Conservation (phyloP, 2,797 vertebrate genomes). For the Octomys mimax region DNA sequence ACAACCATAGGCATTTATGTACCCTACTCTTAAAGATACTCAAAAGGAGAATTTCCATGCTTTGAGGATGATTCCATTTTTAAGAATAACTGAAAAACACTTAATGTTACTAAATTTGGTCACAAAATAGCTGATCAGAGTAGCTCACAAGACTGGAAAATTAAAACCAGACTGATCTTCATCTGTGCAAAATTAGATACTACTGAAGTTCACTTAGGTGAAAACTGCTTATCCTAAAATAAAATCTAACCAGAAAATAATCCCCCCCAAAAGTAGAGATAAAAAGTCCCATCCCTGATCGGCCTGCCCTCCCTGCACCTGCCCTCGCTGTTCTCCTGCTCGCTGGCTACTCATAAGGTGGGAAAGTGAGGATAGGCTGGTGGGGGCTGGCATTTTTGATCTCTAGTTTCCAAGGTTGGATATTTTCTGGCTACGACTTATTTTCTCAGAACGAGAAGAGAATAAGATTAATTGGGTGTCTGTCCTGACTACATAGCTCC, state of each 20-base stretch:
- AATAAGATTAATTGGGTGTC: background rate
- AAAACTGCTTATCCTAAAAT: background rate
- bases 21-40: background rate
- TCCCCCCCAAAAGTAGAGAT: background rate
- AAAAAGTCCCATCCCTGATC: background rate
- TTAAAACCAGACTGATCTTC: background rate
- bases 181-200: background rate
- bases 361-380: background rate
- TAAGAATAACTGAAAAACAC: background rate
- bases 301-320: background rate
- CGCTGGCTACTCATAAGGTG: background rate
- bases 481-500: background rate
- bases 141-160: background rate
- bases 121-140: background rate
- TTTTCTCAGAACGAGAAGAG: background rate
- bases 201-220: background rate
- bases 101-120: background rate
- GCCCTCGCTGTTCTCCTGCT: background rate
- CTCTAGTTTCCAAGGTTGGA: background rate
- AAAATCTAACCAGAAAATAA: background rate
- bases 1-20: background rate
- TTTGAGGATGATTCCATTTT: background rate
- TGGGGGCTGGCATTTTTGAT: background rate
- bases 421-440: background rate
- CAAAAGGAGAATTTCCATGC: background rate